These are phyloP conservation scores for Poeciliopsis turrubarensis DNA, from an alignment of 2,113 vertebrate genomes.

Conservation along the genomic window DNA sequence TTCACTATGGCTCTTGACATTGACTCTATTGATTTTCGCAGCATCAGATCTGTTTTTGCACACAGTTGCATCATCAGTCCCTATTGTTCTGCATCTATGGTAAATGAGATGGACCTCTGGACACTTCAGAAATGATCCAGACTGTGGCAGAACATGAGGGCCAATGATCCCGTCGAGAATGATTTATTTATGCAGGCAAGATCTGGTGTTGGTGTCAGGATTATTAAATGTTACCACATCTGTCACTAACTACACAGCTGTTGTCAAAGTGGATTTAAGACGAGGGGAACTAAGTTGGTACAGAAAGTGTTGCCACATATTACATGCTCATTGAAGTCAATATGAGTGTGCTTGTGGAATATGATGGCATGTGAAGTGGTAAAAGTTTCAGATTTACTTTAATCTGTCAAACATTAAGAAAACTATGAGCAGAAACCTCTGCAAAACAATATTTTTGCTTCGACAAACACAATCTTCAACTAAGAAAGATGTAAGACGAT, in stretches of 20 bases:
- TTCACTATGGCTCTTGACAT: conserved; percentile 20
- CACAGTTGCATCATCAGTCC: conserved; percentile 57
- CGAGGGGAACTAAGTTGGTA: conserved; percentile 1
- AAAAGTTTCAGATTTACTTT: background rate
- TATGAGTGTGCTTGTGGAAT: background rate
- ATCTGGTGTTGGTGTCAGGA: conserved; percentile 18
- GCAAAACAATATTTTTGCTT: background rate
- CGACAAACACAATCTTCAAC: background rate
- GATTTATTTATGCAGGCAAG: background rate
- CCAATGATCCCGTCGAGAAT: conserved; percentile 9
- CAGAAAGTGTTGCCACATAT: background rate
- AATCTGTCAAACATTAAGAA: background rate
- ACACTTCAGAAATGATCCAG: conserved; percentile 26
- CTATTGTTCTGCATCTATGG: conserved; percentile 15
- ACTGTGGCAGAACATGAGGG: conserved; percentile 15
- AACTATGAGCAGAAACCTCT: background rate
- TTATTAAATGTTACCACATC: conserved; percentile 26
- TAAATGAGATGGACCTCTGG: conserved; percentile 51
- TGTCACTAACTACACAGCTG: conserved; percentile 4
- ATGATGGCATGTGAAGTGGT: background rate
- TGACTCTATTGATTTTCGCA: conserved; percentile 33
- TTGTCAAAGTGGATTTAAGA: background rate
- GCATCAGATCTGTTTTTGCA: conserved; percentile 54
- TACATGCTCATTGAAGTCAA: background rate
- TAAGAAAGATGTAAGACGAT: background rate